Percentiles rank a stretch among this genome's conserved stretches.
Evolutionary conservation across 2,113 vertebrate species (phyloP).

Genomic region (Condylura cristata): DNA sequence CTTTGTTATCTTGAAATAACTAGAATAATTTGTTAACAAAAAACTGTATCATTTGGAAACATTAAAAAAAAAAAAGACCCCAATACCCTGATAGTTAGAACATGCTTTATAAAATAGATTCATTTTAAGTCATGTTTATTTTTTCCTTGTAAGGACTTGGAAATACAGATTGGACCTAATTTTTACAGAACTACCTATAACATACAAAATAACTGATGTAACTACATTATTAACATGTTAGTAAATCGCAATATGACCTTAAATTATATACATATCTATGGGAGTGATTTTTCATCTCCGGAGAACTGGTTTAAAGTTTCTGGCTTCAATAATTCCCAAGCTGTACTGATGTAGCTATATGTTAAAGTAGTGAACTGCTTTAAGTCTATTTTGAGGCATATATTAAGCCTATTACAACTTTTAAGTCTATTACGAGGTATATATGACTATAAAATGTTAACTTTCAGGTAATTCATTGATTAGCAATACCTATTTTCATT

Average conservation of each 20-base stretch:
- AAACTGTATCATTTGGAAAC: neutral
- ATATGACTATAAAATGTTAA: conserved; percentile 1
- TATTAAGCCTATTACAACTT: too few species aligned
- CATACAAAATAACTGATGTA: neutral
- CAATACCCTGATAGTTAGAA: neutral
- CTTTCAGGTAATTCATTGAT: neutral
- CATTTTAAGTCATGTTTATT: neutral
- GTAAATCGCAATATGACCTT: neutral
- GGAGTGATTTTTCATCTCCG: neutral
- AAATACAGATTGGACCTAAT: neutral
- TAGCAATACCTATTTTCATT: neutral
- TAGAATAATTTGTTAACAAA: neutral
- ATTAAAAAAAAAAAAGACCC: neutral
- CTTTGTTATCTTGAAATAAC: neutral
- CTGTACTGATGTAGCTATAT: neutral
- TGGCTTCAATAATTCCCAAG: neutral
- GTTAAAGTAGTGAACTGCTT: neutral
- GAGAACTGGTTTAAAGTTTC: neutral
- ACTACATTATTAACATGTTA: neutral
- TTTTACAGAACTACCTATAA: neutral
- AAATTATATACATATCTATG: neutral
- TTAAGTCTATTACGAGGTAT: neutral
- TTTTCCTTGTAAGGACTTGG: neutral
- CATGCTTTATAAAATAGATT: neutral
- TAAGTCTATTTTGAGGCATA: neutral